Conservation (phyloP, 2,888 invertebrate genomes). For the Drosophila dives region DNA sequence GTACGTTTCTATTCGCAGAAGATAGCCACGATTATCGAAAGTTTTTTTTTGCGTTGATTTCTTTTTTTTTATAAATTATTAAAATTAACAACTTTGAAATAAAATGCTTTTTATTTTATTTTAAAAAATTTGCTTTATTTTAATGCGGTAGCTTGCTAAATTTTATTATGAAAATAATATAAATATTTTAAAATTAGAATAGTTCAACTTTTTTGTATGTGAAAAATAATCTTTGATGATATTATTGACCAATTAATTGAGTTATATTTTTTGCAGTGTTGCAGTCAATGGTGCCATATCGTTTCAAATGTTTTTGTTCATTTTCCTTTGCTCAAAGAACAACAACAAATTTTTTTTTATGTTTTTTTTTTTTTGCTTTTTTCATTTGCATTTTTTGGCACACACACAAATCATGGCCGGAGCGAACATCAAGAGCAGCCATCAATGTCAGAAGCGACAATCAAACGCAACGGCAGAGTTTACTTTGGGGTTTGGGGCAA, state of each 20-base stretch:
- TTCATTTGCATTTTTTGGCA: constrained; percentile 16
- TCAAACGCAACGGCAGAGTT: constrained; percentile 40
- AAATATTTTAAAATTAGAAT: neutral
- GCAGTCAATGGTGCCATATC: constrained; percentile 31
- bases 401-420: constrained; percentile 65
- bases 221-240: neutral
- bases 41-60: neutral
- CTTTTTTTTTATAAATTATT: neutral
- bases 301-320: constrained; percentile 22
- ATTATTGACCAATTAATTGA: neutral
- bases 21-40: no score
- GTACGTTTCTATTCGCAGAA: no score
- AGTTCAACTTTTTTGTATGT: neutral
- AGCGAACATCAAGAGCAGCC: constrained; percentile 45
- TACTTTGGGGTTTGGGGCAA: neutral
- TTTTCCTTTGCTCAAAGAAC: constrained; percentile 21
- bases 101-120: neutral
- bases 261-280: constrained; percentile 22
- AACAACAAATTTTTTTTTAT: constrained; percentile 41
- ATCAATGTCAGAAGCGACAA: constrained; percentile 74
- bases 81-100: neutral
- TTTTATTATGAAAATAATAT: neutral
- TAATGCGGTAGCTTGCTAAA: neutral
- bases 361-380: neutral
- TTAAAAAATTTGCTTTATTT: neutral